Percentiles rank a stretch among this genome's conserved stretches.
phyloP scores from a whole-genome alignment of 2,797 vertebrate species.

The Catostomus latipinnis region DNA sequence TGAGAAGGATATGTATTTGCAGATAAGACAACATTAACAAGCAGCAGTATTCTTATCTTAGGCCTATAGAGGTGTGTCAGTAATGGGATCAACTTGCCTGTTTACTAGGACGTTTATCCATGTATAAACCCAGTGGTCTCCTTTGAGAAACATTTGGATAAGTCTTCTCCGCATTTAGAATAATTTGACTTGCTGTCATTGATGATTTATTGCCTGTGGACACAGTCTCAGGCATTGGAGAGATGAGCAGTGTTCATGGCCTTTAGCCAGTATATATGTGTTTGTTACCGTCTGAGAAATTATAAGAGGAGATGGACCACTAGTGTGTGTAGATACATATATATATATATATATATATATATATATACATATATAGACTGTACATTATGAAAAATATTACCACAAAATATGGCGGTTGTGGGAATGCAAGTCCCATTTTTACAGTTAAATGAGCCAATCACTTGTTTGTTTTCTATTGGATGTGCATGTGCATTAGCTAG shows the following conservation, averaged over 20 bases:
- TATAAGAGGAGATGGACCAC: no score
- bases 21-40: conserved; percentile 67
- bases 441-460: no score
- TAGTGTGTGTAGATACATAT: no score
- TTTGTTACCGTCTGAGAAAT: no score
- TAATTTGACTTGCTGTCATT: conserved; percentile 18
- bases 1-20: conserved; percentile 67
- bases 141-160: conserved; percentile 28
- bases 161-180: conserved; percentile 32
- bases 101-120: conserved; percentile 38
- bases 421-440: no score
- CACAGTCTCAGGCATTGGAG: conserved; percentile 6
- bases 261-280: conserved; percentile 6
- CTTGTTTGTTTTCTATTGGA: no score
- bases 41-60: conserved; percentile 51
- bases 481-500: no score
- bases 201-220: conserved; percentile 39
- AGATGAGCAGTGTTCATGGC: conserved; percentile 34
- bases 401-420: no score
- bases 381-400: no score
- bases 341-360: no score
- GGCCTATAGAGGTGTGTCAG: conserved; percentile 35
- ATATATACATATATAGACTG: no score
- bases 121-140: conserved; percentile 15
- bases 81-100: conserved; percentile 42